Evolutionary conservation across 1,140 invertebrate species (phyloP), one percentile per base, ranked within the genome.

Genomic region (Geopemphigus sp.): DNA sequence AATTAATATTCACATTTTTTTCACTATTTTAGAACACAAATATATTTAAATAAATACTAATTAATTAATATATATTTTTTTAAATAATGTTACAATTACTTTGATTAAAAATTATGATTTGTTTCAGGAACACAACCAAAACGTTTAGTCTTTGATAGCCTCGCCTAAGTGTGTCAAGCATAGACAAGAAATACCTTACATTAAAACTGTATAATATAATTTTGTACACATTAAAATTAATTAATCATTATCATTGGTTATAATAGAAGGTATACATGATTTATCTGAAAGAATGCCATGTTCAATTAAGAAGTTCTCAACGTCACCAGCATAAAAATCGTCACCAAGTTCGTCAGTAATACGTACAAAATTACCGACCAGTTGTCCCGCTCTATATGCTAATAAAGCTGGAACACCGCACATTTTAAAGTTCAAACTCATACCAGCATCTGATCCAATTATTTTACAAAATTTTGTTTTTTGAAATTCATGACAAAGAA

Each of bases 281-380:
- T 78, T 78, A 50, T 78, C 74, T 50, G 56, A 63, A 5, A 81
- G 24, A 81, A 94, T 89, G 63, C 92, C 92, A 85, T 93, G 91
- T 84, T 98, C 95, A 64, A 94, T 90, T 3, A 98, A 88, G 87
- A 94, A 97, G 81, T 90, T 90, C 86, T 98, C 94, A 15, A 99
- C 90, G 87, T 98, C 96, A 32, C 90, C 90, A 10, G 93, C 89
- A 86, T 90, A 95, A 87, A 98, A 98, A 83, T 98, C 95, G 85
- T 92, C 90, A 5, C 95, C 95, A 53, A 98, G 87, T 83, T 95
- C 93, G 84, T 96, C 91, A 17, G 91, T 91, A 19, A 99, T 84
- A 45, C 92, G 88, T 15, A 98, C 90, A 88, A 98, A 98, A 87
- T 98, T 98, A 12, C 95, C 95, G 84, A 99, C 91, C 12, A 98